Percentiles rank a stretch among this genome's conserved stretches.
phyloP scores from a whole-genome alignment of 2,113 vertebrate genomes.

The Pseudorhombus dupliciocellatus region DNA sequence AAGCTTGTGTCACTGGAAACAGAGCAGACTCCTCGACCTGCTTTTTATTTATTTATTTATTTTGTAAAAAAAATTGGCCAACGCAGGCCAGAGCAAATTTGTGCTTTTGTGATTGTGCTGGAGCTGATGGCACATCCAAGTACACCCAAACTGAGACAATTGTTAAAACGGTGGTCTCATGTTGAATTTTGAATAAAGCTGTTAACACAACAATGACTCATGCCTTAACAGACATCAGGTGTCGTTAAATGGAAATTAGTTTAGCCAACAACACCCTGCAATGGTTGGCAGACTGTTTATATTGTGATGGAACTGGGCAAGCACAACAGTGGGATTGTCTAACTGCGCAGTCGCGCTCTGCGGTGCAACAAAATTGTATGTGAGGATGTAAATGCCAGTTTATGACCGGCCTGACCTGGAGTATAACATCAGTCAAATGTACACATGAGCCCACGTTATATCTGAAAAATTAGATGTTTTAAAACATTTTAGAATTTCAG shows the following conservation, averaged over 20 bases:
- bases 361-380: not conserved
- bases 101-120: not conserved
- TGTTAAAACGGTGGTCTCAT: slow-evolving; percentile 3
- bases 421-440: no score
- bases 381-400: no score
- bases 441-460: no score
- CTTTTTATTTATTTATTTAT: no score
- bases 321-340: not conserved
- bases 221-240: not conserved
- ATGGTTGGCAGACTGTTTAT: not conserved
- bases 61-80: no score
- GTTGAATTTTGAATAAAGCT: slow-evolving; percentile 14
- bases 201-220: not conserved
- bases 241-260: not conserved
- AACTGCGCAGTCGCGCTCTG: not conserved
- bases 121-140: not conserved
- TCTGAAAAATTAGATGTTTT: no score
- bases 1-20: slow-evolving; percentile 35
- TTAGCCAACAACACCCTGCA: not conserved
- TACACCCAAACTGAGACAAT: not conserved
- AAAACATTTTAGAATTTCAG: no score
- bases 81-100: no score
- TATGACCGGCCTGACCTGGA: no score
- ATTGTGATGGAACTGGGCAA: not conserved
- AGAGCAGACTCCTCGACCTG: slow-evolving; percentile 34